Evolutionary conservation across 2,888 invertebrate genomes (phyloP).

Genomic region (Synanthedon myopaeformis): DNA sequence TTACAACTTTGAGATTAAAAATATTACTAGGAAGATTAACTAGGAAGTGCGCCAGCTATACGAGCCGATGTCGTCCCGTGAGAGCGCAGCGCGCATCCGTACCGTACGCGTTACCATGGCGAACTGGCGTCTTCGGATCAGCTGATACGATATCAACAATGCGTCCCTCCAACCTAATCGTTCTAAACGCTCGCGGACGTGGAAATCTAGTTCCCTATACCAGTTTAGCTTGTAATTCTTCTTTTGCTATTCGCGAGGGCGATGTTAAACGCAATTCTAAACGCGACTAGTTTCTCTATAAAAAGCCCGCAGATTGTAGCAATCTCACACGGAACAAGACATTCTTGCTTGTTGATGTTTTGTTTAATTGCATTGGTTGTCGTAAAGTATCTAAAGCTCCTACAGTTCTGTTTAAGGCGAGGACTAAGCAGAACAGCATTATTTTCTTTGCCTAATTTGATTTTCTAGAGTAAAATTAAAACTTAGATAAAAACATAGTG

Average conservation of each 20-base stretch:
- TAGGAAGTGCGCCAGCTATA: constrained; percentile 12
- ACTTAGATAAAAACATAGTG: too few relatives aligned
- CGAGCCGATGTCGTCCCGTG: constrained; percentile 17
- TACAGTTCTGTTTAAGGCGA: too few relatives aligned
- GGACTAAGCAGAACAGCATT: too few relatives aligned
- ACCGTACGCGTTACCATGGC: constrained; percentile 56
- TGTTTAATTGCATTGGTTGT: constrained; percentile 19
- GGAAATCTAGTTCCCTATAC: constrained; percentile 62
- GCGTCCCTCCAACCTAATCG: constrained; percentile 53
- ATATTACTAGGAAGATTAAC: too few relatives aligned
- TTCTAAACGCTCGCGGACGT: constrained; percentile 52
- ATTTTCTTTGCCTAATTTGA: too few relatives aligned
- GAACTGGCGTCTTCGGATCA: constrained; percentile 53
- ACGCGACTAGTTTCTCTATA: constrained; percentile 34
- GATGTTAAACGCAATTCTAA: constrained; percentile 35
- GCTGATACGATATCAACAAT: constrained; percentile 68
- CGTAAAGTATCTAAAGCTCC: too few relatives aligned
- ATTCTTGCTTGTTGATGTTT: constrained; percentile 32
- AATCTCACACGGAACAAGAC: constrained; percentile 51
- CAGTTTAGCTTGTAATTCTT: constrained; percentile 40
- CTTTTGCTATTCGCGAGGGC: constrained; percentile 22
- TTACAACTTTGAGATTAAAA: too few relatives aligned
- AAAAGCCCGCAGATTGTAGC: constrained; percentile 36
- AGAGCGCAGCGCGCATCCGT: constrained; percentile 48
- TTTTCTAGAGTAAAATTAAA: too few relatives aligned